These are phyloP conservation scores for Branchellion lobata DNA, from an alignment of 2,888 invertebrate genomes.

Conservation along the genomic window DNA sequence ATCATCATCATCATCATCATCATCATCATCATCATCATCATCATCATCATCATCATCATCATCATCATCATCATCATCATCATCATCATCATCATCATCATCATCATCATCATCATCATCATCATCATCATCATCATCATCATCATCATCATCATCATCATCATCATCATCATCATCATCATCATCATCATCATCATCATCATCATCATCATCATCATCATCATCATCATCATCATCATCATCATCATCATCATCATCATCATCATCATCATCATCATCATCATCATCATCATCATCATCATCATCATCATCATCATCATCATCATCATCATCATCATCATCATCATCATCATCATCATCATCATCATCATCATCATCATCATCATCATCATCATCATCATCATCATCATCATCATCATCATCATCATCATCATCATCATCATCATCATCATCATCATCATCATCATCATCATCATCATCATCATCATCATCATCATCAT, in stretches of 20 bases:
- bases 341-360: conserved; percentile 28
- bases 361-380: conserved; percentile 23
- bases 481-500: neutral
- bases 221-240: conserved; percentile 22
- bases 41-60: conserved; percentile 23
- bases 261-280: conserved; percentile 19
- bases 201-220: conserved; percentile 21
- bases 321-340: conserved; percentile 21
- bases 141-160: conserved; percentile 28
- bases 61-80: conserved; percentile 28
- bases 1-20: conserved; percentile 20
- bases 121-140: conserved; percentile 21
- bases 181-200: conserved; percentile 22
- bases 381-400: conserved; percentile 13
- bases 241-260: conserved; percentile 32
- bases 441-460: conserved; percentile 22
- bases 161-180: conserved; percentile 26
- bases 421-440: conserved; percentile 24
- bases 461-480: neutral
- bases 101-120: conserved; percentile 20
- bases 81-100: conserved; percentile 19
- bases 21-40: conserved; percentile 24
- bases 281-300: conserved; percentile 17
- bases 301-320: conserved; percentile 28
- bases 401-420: conserved; percentile 28